Percentiles rank a stretch among this genome's conserved stretches.
Evolutionary conservation across 1,140 invertebrate species (phyloP).

Genomic region (Drosophila elegans): DNA sequence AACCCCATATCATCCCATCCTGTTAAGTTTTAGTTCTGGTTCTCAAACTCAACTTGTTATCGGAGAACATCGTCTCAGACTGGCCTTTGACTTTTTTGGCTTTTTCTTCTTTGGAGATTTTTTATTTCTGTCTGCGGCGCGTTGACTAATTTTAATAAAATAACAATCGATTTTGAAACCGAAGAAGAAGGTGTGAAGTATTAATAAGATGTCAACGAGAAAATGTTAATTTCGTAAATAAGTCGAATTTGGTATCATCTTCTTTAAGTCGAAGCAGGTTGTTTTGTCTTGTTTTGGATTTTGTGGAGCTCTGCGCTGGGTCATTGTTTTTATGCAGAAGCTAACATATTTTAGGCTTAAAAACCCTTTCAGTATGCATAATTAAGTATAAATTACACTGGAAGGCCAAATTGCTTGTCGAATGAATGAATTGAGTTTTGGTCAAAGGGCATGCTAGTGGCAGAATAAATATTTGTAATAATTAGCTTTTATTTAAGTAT

Average conservation of each 20-base stretch:
- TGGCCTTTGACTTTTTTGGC: constrained; percentile 36
- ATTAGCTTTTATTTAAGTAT: neutral
- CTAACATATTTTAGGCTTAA: constrained; percentile 37
- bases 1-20: constrained; percentile 24
- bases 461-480: constrained; percentile 6
- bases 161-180: constrained; percentile 74
- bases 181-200: constrained; percentile 79
- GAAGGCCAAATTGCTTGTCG: neutral
- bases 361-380: constrained; percentile 22
- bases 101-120: constrained; percentile 30
- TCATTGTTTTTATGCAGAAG: constrained; percentile 54
- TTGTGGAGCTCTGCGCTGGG: constrained; percentile 24
- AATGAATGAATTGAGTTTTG: constrained; percentile 21
- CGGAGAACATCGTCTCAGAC: constrained; percentile 35
- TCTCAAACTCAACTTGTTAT: constrained; percentile 39
- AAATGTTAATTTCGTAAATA: constrained; percentile 78
- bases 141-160: constrained; percentile 82
- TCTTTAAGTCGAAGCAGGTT: constrained; percentile 19
- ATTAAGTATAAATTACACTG: constrained; percentile 21
- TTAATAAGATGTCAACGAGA: constrained; percentile 82
- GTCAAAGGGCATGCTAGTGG: neutral
- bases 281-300: constrained; percentile 44
- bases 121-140: constrained; percentile 49
- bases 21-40: constrained; percentile 55
- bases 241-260: constrained; percentile 58